These are phyloP conservation scores for Chymomyza costata DNA, from an alignment of 1,140 invertebrate genomes.

Conservation along the genomic window DNA sequence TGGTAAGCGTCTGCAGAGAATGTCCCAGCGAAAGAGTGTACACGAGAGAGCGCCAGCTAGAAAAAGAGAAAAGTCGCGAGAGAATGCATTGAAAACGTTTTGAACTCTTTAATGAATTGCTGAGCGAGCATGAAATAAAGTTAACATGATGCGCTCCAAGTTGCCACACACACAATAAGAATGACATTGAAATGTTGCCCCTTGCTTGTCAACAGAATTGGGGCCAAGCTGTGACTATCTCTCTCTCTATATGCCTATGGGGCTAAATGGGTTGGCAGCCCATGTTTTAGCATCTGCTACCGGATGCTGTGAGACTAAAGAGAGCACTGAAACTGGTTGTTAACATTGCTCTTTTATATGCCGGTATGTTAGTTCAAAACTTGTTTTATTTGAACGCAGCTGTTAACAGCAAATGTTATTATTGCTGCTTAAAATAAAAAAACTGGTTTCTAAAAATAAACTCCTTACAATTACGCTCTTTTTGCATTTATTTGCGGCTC, in stretches of 20 bases:
- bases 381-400: too few species aligned
- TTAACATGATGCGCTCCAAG: constrained; percentile 9
- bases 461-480: too few species aligned
- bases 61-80: constrained; percentile 10
- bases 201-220: constrained; percentile 52
- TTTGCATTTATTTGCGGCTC: too few species aligned
- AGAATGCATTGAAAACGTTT: constrained; percentile 35
- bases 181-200: constrained; percentile 57
- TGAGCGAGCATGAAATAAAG: constrained; percentile 32
- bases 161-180: constrained; percentile 29
- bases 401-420: too few species aligned
- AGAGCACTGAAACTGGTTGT: constrained; percentile 23
- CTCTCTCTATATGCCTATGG: constrained; percentile 22
- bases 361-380: too few species aligned
- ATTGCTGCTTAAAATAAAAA: too few species aligned
- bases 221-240: constrained; percentile 29
- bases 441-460: too few species aligned
- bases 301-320: constrained; percentile 23
- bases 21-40: constrained; percentile 5
- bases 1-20: too few species aligned
- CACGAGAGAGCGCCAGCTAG: constrained; percentile 28
- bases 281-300: constrained; percentile 42
- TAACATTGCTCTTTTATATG: too few species aligned
- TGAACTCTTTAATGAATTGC: constrained; percentile 57
- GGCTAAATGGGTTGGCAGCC: constrained; percentile 13